phyloP scores from a whole-genome alignment of 2,113 vertebrate genomes.

The Tupaia tana region DNA sequence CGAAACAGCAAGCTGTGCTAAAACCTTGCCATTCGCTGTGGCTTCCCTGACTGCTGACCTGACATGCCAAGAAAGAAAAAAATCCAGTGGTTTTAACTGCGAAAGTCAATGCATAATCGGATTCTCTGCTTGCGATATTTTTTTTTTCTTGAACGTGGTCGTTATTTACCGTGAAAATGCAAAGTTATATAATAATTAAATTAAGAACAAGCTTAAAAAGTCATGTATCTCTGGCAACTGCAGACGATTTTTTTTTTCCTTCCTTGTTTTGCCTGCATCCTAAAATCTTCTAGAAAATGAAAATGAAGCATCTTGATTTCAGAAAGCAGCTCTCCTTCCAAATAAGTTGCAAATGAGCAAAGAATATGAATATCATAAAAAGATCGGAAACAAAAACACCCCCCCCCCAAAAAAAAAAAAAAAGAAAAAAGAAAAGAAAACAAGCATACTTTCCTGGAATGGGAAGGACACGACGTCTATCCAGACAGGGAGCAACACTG shows the following conservation, averaged over 20 bases:
- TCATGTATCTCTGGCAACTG: background rate
- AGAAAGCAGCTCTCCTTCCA: constrained; percentile 17
- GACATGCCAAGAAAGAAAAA: background rate
- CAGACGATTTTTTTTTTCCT: background rate
- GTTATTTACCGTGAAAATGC: background rate
- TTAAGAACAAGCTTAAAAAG: constrained; percentile 19
- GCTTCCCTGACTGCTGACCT: background rate
- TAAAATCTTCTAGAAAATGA: constrained; percentile 9
- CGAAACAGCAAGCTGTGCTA: background rate
- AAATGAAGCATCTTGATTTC: background rate
- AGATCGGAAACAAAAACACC: constrained; percentile 7
- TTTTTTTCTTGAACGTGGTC: background rate
- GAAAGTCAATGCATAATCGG: background rate
- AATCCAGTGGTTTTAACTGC: background rate
- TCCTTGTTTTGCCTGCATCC: background rate
- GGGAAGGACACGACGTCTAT: background rate
- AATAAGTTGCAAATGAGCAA: background rate
- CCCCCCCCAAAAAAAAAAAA: too few relatives aligned
- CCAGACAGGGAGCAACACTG: constrained; percentile 61
- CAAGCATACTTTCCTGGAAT: background rate
- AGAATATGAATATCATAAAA: background rate
- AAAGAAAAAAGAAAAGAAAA: background rate
- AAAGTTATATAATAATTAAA: background rate
- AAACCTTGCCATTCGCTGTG: background rate
- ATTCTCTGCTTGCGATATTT: background rate